These are phyloP conservation scores for Microplitis mediator DNA, from an alignment of 1,140 invertebrate genomes.

Conservation along the genomic window DNA sequence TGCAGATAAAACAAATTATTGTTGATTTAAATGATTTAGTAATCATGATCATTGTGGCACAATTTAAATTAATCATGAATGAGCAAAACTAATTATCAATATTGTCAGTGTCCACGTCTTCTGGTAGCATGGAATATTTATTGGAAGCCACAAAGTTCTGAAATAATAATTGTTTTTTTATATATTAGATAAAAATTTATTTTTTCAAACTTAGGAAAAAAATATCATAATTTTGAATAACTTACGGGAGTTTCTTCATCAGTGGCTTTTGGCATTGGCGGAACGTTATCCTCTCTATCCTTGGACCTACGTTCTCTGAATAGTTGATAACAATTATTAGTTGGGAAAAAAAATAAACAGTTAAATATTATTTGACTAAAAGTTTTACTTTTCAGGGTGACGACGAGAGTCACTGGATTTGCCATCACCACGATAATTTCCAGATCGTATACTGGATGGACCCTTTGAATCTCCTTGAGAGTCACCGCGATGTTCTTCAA, in stretches of 20 bases:
- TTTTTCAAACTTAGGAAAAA: not conserved
- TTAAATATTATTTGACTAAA: not conserved
- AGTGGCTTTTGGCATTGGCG: conserved; percentile 65
- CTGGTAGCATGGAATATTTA: conserved; percentile 63
- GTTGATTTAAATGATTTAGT: conserved; percentile 44
- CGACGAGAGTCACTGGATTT: conserved; percentile 31
- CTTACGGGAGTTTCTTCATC: conserved; percentile 69
- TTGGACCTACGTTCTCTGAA: conserved; percentile 49
- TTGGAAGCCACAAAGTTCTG: conserved; percentile 71
- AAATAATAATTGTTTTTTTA: conserved; percentile 29
- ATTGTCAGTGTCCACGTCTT: conserved; percentile 57
- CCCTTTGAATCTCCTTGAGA: conserved; percentile 36
- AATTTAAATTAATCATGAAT: conserved; percentile 47
- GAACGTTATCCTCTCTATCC: conserved; percentile 45
- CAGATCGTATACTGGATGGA: conserved; percentile 32
- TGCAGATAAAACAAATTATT: conserved; percentile 49
- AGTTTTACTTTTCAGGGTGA: conserved; percentile 5
- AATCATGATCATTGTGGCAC: conserved; percentile 52
- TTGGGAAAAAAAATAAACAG: not conserved
- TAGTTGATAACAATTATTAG: not conserved
- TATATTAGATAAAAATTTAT: not conserved
- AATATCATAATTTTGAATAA: conserved; percentile 26
- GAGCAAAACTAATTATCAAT: conserved; percentile 51
- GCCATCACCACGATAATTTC: not conserved
- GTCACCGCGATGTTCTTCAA: conserved; percentile 42